These are phyloP conservation scores for Crotalus viridis DNA, from an alignment of 2,113 vertebrate species.

Conservation along the genomic window DNA sequence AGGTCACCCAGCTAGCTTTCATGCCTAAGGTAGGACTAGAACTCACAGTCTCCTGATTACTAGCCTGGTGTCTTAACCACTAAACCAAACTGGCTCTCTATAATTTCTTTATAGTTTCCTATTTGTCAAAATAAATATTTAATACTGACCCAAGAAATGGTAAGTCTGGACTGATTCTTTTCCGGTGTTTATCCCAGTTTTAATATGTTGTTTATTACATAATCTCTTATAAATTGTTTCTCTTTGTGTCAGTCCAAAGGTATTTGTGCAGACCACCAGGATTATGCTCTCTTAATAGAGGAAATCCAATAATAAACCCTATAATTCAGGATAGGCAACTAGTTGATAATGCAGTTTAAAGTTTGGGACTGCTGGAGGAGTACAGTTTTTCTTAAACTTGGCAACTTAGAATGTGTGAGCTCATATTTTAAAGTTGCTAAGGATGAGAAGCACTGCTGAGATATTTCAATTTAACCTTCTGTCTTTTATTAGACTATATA, in stretches of 20 bases:
- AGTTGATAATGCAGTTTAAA: background rate
- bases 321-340: background rate
- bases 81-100: background rate
- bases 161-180: background rate
- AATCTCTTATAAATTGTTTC: background rate
- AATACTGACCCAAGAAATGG: background rate
- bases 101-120: background rate
- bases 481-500: background rate
- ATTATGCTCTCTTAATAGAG: background rate
- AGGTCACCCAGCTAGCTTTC: background rate
- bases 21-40: background rate
- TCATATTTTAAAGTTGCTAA: background rate
- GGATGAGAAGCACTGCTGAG: background rate
- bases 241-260: background rate
- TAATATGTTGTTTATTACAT: background rate
- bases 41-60: background rate
- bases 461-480: background rate
- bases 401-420: background rate
- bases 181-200: background rate
- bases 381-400: background rate
- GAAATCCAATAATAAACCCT: background rate
- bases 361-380: background rate
- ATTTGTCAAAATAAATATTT: background rate
- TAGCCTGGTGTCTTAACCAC: background rate
- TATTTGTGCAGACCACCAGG: background rate